Evolutionary conservation across 1,140 invertebrate genomes (phyloP), one percentile per base, ranked within the genome.

Genomic region (Nilaparvata lugens): DNA sequence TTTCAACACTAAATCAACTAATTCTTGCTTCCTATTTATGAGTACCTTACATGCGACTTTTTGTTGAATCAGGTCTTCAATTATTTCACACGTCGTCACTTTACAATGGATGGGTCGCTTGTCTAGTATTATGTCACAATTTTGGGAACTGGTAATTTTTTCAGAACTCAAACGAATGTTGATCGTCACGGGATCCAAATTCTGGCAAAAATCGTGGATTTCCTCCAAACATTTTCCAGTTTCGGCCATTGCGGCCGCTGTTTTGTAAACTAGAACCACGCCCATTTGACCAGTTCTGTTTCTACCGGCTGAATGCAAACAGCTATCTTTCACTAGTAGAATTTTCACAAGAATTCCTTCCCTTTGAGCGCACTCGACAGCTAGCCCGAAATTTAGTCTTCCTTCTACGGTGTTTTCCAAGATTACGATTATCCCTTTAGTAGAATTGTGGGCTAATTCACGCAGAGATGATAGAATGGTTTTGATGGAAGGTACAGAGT

Each of bases 281-380:
- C 45, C 45, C 9, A 18, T 7, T 48, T 19, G 21, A 48, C 45
- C 45, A 16, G n/a, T 48, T 4, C 45, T 18, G 6, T 48, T 18
- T 4, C 21, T 48, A 48, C 21, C 45, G 6, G 21, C 45, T 4
- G 21, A 5, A 48, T 23, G 16, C 2, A 23, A 48, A 16, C 45
- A 19, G 18, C 18, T 23, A 48, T 48, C 45, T 19, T 18, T 23
- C 16, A 18, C 45, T 7, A 48, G 21, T 19, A 48, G 7, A 19
- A 48, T 48, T 48, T 48, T 48, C 16, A 48, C 45, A 48, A 23
- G 45, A 48, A 48, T 18, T 48, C 21, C 21, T 48, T 48, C 45
- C 21, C 45, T 18, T 48, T 19, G 21, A 48, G 45, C 45, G 18
- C 45, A 48, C 21, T 48, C 45, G 7, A 48, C 45, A 5, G 45